Percentiles rank a stretch among this genome's conserved stretches.
These are phyloP conservation scores for Muricea muricata DNA, from an alignment of 92 coral and sea anemone species.

Conservation along the genomic window DNA sequence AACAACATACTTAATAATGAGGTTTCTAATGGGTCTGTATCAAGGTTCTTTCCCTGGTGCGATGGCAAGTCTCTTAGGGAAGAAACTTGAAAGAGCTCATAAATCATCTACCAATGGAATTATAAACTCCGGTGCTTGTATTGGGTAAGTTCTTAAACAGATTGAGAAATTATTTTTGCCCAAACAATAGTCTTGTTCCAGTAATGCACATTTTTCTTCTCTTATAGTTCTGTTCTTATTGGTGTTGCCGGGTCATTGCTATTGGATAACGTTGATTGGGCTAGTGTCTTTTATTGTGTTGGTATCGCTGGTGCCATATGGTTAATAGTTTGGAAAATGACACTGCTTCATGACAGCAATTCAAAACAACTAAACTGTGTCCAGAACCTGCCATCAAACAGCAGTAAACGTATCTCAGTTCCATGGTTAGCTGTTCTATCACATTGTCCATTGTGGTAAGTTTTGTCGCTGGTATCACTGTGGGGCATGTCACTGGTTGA, in stretches of 20 bases:
- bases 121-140: slow-evolving; percentile 67
- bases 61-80: slow-evolving; percentile 73
- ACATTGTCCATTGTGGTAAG: slow-evolving; percentile 47
- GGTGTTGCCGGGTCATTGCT: slow-evolving; percentile 70
- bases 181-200: too few relatives aligned
- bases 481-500: too few relatives aligned
- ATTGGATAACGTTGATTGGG: slow-evolving; percentile 68
- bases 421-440: slow-evolving; percentile 23
- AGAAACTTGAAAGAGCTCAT: slow-evolving; percentile 65
- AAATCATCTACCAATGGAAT: slow-evolving; percentile 71
- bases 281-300: slow-evolving; percentile 68
- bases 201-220: too few relatives aligned
- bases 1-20: slow-evolving; percentile 41
- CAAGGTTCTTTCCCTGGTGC: slow-evolving; percentile 70
- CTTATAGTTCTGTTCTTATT: slow-evolving; percentile 36
- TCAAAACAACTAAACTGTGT: not conserved
- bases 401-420: not conserved
- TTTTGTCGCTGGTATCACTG: not conserved
- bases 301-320: slow-evolving; percentile 66
- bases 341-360: not conserved
- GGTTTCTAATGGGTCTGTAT: slow-evolving; percentile 9
- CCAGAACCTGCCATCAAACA: not conserved
- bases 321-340: slow-evolving; percentile 30
- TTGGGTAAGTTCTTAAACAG: slow-evolving; percentile 73
- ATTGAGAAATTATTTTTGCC: not conserved